These are phyloP conservation scores for Apostichopus leukothele DNA, from an alignment of 53 echinoderm and acorn worm species.

Conservation along the genomic window DNA sequence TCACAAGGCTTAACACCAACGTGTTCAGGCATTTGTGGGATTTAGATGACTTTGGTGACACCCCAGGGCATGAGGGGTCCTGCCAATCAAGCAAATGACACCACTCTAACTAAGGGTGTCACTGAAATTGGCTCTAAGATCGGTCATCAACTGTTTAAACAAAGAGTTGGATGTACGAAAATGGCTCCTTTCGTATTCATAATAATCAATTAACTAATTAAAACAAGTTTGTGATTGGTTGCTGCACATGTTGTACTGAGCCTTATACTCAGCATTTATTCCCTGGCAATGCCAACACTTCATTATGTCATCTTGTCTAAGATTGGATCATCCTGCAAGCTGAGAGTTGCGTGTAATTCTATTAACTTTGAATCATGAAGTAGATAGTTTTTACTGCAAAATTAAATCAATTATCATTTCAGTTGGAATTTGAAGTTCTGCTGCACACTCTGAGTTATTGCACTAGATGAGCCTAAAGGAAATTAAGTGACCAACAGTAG, in stretches of 20 bases:
- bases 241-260: not conserved
- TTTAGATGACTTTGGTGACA: constrained; percentile 8
- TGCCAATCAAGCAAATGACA: constrained; percentile 14
- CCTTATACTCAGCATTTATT: not conserved
- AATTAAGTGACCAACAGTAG: too few species aligned
- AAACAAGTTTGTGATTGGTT: not conserved
- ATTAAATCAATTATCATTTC: not conserved
- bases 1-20: constrained; percentile 8
- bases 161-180: not conserved
- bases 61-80: not conserved
- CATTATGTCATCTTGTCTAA: not conserved
- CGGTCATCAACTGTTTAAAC: not conserved
- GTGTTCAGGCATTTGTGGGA: constrained; percentile 24
- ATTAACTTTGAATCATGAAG: not conserved
- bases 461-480: too few species aligned
- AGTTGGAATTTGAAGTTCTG: too few species aligned
- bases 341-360: not conserved
- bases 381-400: not conserved
- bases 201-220: not conserved
- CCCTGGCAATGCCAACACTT: not conserved
- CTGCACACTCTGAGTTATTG: too few species aligned
- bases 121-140: not conserved
- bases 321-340: not conserved
- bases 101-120: not conserved
- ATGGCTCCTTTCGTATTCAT: not conserved